These are phyloP conservation scores for Oeneis ivallda DNA, from an alignment of 2,888 invertebrate species.

Conservation along the genomic window DNA sequence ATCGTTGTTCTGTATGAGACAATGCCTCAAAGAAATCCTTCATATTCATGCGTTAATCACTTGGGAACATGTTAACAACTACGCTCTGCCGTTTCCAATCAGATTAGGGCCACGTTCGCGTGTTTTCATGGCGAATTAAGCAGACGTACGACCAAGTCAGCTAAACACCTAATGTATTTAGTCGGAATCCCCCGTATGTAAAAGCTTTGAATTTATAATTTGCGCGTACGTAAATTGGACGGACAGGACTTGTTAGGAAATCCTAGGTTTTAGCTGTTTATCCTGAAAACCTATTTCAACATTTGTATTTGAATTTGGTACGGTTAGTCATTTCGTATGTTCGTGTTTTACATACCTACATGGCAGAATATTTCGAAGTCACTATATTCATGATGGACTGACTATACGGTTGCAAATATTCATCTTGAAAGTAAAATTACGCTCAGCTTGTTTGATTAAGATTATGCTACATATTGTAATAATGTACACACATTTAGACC, in stretches of 20 bases:
- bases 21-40: not conserved
- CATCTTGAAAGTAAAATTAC: too few relatives aligned
- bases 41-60: slow-evolving; percentile 25
- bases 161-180: slow-evolving; percentile 69
- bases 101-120: slow-evolving; percentile 47
- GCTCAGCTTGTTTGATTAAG: too few relatives aligned
- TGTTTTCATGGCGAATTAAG: slow-evolving; percentile 70
- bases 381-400: too few relatives aligned
- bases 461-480: too few relatives aligned
- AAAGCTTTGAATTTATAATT: slow-evolving; percentile 59
- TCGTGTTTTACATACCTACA: not conserved
- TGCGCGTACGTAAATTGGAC: slow-evolving; percentile 43
- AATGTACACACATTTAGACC: too few relatives aligned
- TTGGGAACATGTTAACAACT: slow-evolving; percentile 40
- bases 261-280: slow-evolving; percentile 22
- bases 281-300: slow-evolving; percentile 7
- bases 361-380: too few relatives aligned
- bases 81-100: slow-evolving; percentile 35
- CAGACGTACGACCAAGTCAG: slow-evolving; percentile 55
- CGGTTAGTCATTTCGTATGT: not conserved
- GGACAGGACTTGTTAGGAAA: slow-evolving; percentile 25
- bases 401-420: too few relatives aligned
- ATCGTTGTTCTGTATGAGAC: not conserved
- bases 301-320: not conserved
- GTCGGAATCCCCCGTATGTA: slow-evolving; percentile 51